Conservation (phyloP, 2,888 invertebrate genomes). For the Agriopis marginaria region DNA sequence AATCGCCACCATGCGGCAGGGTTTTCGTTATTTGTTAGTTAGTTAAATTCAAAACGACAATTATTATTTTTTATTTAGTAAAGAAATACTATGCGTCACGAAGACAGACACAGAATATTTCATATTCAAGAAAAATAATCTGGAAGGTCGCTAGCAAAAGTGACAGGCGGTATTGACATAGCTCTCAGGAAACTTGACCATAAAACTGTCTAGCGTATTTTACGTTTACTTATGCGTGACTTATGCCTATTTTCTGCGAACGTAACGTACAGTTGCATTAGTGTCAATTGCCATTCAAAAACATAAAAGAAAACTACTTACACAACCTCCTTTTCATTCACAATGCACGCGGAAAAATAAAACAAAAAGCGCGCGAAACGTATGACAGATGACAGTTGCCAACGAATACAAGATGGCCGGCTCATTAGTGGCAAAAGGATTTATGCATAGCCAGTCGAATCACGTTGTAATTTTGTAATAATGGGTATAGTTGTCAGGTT, state of each 20-base stretch:
- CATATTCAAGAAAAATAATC: too few relatives aligned
- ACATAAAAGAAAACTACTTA: constrained; percentile 13
- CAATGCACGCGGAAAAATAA: constrained; percentile 1
- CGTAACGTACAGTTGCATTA: neutral
- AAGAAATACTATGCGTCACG: too few relatives aligned
- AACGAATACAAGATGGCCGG: constrained; percentile 21
- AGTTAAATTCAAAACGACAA: too few relatives aligned
- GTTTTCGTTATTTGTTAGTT: too few relatives aligned
- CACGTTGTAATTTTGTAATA: neutral
- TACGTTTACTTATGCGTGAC: too few relatives aligned
- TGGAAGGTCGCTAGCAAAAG: too few relatives aligned
- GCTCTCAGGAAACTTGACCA: neutral
- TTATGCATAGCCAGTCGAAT: constrained; percentile 5
- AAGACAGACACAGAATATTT: too few relatives aligned
- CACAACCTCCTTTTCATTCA: constrained; percentile 8
- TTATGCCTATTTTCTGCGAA: neutral
- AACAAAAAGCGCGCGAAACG: constrained; percentile 22
- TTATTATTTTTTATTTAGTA: too few relatives aligned
- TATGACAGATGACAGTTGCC: constrained; percentile 29
- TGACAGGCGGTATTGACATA: too few relatives aligned
- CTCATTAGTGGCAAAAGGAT: constrained; percentile 23
- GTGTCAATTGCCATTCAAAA: neutral
- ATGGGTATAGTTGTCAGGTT: constrained; percentile 4
- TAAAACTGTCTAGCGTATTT: neutral
- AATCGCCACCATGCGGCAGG: too few relatives aligned